Conservation (phyloP, 2,797 vertebrate genomes). For the Gallinago stenura region DNA sequence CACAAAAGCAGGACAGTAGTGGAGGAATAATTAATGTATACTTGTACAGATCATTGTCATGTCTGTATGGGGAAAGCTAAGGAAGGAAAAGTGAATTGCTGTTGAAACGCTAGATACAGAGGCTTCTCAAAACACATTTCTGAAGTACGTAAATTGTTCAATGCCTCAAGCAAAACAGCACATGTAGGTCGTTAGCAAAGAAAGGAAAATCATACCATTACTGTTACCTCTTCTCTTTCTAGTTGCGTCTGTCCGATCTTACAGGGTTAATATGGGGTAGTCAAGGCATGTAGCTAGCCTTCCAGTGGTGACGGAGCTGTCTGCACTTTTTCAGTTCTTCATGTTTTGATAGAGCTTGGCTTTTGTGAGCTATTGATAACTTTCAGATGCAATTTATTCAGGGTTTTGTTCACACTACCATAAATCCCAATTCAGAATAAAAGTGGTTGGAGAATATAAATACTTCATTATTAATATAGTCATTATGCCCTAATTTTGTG, state of each 20-base stretch:
- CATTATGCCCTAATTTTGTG: constrained; percentile 35
- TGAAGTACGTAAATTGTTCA: not conserved
- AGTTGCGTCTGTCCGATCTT: not conserved
- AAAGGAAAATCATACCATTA: not conserved
- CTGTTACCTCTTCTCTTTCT: not conserved
- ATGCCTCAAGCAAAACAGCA: not conserved
- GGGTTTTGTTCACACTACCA: not conserved
- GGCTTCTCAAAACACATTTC: not conserved
- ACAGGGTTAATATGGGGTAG: not conserved
- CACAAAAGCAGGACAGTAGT: not conserved
- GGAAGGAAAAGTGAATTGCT: not conserved
- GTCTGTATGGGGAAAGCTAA: not conserved
- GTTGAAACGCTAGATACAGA: not conserved
- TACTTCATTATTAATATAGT: constrained; percentile 10
- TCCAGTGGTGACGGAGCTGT: not conserved
- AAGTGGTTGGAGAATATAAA: not conserved
- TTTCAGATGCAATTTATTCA: not conserved
- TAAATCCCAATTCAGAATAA: constrained; percentile 5
- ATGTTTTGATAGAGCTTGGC: not conserved
- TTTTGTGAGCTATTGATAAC: not conserved
- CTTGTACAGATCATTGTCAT: not conserved
- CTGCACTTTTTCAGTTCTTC: not conserved
- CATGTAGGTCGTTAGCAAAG: not conserved
- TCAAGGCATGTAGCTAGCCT: not conserved
- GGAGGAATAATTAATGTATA: not conserved